phyloP scores from a whole-genome alignment of 2,888 invertebrate species.

The Nymphalis polychloros region DNA sequence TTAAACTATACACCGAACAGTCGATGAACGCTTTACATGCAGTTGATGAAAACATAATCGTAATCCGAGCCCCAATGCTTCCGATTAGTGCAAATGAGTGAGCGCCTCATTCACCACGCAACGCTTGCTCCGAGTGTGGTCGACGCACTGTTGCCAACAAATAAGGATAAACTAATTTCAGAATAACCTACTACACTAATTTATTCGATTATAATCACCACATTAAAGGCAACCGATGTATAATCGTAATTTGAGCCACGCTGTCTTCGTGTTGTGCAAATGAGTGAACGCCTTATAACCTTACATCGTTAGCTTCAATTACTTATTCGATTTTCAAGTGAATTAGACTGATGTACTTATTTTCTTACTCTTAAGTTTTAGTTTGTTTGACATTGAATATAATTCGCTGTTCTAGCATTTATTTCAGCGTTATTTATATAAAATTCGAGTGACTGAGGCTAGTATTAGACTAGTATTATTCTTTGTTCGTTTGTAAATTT shows the following conservation, averaged over 20 bases:
- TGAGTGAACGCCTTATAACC: conserved; percentile 10
- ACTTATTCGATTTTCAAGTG: conserved; percentile 11
- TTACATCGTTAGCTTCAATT: background rate
- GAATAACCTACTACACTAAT: conserved; percentile 9
- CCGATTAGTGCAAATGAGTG: conserved; percentile 62
- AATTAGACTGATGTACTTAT: conserved; percentile 10
- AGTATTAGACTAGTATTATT: too few relatives aligned
- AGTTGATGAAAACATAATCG: conserved; percentile 54
- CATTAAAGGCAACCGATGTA: conserved; percentile 41
- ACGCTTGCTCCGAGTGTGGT: conserved; percentile 40
- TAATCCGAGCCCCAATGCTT: conserved; percentile 57
- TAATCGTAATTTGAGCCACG: conserved; percentile 60
- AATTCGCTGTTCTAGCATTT: too few relatives aligned
- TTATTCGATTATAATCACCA: conserved; percentile 1
- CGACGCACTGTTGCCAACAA: conserved; percentile 23
- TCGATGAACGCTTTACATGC: background rate
- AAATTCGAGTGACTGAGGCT: too few relatives aligned
- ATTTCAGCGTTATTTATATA: too few relatives aligned
- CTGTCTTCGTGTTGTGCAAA: conserved; percentile 55
- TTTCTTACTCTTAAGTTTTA: background rate
- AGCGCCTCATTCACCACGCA: conserved; percentile 50
- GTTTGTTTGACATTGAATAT: too few relatives aligned
- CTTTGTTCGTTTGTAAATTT: too few relatives aligned
- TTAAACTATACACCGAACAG: background rate
- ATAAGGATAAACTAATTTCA: conserved; percentile 6